These are phyloP conservation scores for Trinorchestia longiramus DNA, from an alignment of 1,140 invertebrate genomes.

Conservation along the genomic window DNA sequence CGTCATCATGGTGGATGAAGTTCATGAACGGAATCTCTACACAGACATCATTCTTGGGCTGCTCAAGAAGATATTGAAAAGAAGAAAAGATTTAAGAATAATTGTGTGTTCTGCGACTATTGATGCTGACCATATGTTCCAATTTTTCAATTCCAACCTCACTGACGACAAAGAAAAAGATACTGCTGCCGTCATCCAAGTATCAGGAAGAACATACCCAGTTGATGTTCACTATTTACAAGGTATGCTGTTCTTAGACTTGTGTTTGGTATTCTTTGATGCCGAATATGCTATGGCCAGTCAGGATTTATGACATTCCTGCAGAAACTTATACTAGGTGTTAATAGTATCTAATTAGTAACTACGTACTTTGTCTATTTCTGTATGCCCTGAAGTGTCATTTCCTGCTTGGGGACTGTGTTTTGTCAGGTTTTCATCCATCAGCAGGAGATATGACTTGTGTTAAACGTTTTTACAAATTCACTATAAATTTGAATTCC, in stretches of 20 bases:
- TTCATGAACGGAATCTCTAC: slow-evolving; percentile 92
- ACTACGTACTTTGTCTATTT: no score
- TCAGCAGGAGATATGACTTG: neutral
- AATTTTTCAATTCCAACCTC: slow-evolving; percentile 88
- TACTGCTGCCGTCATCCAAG: slow-evolving; percentile 83
- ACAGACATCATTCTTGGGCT: slow-evolving; percentile 95
- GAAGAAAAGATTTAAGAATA: slow-evolving; percentile 85
- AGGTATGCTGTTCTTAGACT: slow-evolving; percentile 52
- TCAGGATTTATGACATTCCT: neutral
- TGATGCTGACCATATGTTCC: slow-evolving; percentile 86
- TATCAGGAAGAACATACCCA: slow-evolving; percentile 90
- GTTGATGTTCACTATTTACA: slow-evolving; percentile 85
- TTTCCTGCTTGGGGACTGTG: no score
- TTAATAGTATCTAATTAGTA: neutral
- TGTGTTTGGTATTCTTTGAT: neutral
- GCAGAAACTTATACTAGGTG: neutral
- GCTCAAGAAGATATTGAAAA: slow-evolving; percentile 91
- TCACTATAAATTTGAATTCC: no score
- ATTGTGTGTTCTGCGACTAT: slow-evolving; percentile 96
- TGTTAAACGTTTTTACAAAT: no score
- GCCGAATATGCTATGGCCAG: neutral
- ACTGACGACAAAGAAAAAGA: slow-evolving; percentile 69
- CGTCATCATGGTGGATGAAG: slow-evolving; percentile 95
- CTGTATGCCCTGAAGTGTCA: no score
- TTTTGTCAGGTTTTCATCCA: no score